These are phyloP conservation scores for Pelosia muscerda DNA, from an alignment of 2,888 invertebrate species.

Conservation along the genomic window DNA sequence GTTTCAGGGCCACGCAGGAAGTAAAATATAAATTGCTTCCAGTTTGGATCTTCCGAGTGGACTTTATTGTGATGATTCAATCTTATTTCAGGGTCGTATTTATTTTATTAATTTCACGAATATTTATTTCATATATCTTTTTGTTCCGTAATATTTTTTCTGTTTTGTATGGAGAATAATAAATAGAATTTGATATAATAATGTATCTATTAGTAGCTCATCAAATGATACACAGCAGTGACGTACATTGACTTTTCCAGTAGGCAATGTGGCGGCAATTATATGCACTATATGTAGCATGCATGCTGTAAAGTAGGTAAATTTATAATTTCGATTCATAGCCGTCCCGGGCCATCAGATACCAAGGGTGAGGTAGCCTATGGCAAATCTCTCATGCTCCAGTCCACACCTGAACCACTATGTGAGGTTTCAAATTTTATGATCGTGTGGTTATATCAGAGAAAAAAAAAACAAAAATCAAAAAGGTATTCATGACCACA, in stretches of 20 bases:
- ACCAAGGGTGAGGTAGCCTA: too few species aligned
- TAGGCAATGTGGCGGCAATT: too few species aligned
- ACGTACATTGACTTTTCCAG: too few species aligned
- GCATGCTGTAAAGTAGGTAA: too few species aligned
- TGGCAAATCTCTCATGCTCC: too few species aligned
- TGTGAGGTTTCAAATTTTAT: too few species aligned
- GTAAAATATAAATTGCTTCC: conserved; percentile 19
- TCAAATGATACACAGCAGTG: neutral
- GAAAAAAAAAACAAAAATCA: too few species aligned
- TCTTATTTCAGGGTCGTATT: neutral
- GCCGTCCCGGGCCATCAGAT: too few species aligned
- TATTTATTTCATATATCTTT: neutral
- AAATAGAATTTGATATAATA: neutral
- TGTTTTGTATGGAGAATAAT: neutral
- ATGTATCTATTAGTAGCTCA: neutral
- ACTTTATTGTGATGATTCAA: neutral
- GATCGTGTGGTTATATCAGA: too few species aligned
- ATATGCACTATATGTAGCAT: too few species aligned
- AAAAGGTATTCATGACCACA: neutral
- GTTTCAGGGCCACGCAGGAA: conserved; percentile 15
- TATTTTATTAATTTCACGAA: neutral
- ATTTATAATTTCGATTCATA: too few species aligned
- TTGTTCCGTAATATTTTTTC: neutral
- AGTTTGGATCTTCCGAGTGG: conserved; percentile 13
- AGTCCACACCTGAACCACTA: too few species aligned